Conservation (phyloP, 2,888 invertebrate species). For the Spodoptera littoralis region DNA sequence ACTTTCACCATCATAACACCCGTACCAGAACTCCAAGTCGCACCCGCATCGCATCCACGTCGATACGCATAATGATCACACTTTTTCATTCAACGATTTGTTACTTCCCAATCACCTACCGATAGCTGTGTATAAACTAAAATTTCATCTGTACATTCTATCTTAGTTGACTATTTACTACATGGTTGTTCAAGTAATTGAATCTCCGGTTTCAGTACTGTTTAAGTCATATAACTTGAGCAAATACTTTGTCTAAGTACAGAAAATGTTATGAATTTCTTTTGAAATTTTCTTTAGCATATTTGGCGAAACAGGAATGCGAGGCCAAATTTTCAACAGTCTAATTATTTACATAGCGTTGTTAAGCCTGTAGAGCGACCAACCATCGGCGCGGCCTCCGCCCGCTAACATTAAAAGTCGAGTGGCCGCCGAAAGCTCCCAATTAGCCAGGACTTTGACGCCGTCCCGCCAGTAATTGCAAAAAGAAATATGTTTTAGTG, state of each 20-base stretch:
- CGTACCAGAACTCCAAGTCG: conserved; percentile 58
- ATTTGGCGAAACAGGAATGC: conserved; percentile 68
- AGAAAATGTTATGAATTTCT: conserved; percentile 57
- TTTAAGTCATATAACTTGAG: conserved; percentile 13
- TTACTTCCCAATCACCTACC: conserved; percentile 10
- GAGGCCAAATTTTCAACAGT: conserved; percentile 62
- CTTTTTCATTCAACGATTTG: conserved; percentile 32
- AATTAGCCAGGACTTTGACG: conserved; percentile 85
- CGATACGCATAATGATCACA: conserved; percentile 51
- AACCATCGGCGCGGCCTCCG: conserved; percentile 61
- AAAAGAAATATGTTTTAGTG: conserved; percentile 83
- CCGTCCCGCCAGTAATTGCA: conserved; percentile 77
- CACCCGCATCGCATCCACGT: conserved; percentile 45
- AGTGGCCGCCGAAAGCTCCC: conserved; percentile 83
- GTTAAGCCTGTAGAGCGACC: conserved; percentile 58
- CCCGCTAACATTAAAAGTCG: conserved; percentile 77
- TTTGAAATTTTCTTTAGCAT: conserved; percentile 61
- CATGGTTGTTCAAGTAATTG: conserved; percentile 1
- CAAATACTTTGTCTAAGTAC: conserved; percentile 26
- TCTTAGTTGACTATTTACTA: not conserved
- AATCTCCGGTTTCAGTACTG: conserved; percentile 7
- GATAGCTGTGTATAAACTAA: not conserved
- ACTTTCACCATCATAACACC: conserved; percentile 83
- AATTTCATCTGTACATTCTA: not conserved
- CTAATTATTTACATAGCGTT: conserved; percentile 74